Evolutionary conservation across 2,888 invertebrate species (phyloP).

Genomic region (Ormyrus rosae): DNA sequence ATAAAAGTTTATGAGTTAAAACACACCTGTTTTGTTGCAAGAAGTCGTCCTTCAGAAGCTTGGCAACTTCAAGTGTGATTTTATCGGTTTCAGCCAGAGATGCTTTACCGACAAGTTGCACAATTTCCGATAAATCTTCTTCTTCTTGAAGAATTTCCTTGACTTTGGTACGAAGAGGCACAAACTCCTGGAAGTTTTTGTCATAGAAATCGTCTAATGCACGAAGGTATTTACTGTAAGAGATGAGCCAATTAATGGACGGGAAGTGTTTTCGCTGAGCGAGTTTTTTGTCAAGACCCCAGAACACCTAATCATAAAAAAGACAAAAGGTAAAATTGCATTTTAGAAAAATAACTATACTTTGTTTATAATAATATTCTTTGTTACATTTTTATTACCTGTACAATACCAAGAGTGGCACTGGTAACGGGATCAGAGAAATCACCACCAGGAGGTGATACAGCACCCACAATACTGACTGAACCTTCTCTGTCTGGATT

Average conservation of each 20-base stretch:
- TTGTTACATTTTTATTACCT: slow-evolving; percentile 74
- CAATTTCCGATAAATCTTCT: slow-evolving; percentile 99
- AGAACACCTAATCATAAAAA: slow-evolving; percentile 85
- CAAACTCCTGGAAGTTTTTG: slow-evolving; percentile 98
- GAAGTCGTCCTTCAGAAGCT: slow-evolving; percentile 99
- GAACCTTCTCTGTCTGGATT: slow-evolving; percentile 99
- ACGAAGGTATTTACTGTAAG: slow-evolving; percentile 96
- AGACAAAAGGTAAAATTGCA: background rate
- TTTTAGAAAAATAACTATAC: background rate
- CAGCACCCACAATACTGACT: slow-evolving; percentile 99
- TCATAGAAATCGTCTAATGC: slow-evolving; percentile 99
- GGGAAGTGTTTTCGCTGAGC: slow-evolving; percentile 99
- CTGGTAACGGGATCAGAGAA: slow-evolving; percentile 99
- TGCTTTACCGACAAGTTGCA: slow-evolving; percentile 99
- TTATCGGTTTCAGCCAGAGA: slow-evolving; percentile 99
- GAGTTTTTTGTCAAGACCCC: slow-evolving; percentile 99
- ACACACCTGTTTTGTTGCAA: slow-evolving; percentile 96
- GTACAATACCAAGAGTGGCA: slow-evolving; percentile 98
- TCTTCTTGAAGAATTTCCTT: slow-evolving; percentile 98
- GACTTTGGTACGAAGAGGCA: slow-evolving; percentile 96
- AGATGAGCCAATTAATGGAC: slow-evolving; percentile 99
- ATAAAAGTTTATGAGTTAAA: slow-evolving; percentile 2
- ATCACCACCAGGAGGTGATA: slow-evolving; percentile 99
- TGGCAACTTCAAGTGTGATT: slow-evolving; percentile 99
- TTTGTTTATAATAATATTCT: background rate